Base-by-base conservation (phyloP, 1,140 invertebrate species). In the Diabrotica virgifera region DNA sequence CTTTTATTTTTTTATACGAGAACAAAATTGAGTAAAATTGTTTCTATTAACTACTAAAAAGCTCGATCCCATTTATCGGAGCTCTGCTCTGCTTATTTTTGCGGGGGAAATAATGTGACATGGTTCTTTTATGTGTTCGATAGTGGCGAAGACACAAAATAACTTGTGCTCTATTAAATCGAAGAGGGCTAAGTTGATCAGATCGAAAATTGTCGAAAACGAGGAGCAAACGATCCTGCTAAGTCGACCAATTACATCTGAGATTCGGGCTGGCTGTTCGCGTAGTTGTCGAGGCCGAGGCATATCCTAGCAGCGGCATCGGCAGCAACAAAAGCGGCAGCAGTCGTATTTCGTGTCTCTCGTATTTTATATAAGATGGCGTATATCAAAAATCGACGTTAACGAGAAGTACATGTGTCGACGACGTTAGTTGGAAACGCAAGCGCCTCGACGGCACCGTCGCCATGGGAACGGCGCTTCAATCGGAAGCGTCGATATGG, bases 331-430 rank as follows among this genome's bases (percentile, higher is more conserved):
- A 24, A 24, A 24, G 24, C 24, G 24, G 24, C 24, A 24, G 24
- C 24, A 24, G 46, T 11, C 46, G 12, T 51, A 10, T 51, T 51
- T 51, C 12, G 12, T 35, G 7, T 12, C 52, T 35, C 7, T 12
- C 52, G 38, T 36, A 13, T 62, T 62, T 62, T 62, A 37, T 62
- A 72, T 74, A 74, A 74, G 73, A 74, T 74, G 73, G 73, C 73
- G 73, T 73, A 74, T 62, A 72, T 74, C 73, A 74, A 74, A 74
- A 74, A 74, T 74, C 73, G 73, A 74, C 73, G 62, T 64, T 68
- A 67, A 67, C 70, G 64, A 64, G 65, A 63, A 58, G 51, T 63
- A 63, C 64, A 67, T 64, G 71, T 66, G 68, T 68, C 71, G 57
- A 60, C 57, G 62, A 37, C 64, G 61, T 24, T 24, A 24, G 24